Base-by-base conservation (phyloP, 2,888 invertebrate species). In the Volucella inflata region DNA sequence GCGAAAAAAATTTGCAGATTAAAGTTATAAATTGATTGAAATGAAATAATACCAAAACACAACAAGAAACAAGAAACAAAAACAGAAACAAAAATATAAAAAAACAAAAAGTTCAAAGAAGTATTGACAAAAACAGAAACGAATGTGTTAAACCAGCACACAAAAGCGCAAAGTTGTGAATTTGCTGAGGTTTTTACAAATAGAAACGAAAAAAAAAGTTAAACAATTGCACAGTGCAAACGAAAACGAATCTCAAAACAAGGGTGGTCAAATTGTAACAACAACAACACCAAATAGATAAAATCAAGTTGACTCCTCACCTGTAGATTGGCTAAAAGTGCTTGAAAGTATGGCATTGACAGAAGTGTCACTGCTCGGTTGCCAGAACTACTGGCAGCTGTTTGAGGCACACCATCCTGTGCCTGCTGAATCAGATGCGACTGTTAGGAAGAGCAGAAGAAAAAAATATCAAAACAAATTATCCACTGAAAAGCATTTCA, bases 311-410 rank as follows among this genome's bases (percentile, higher is more conserved):
- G 48, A 62, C 57, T 77, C 42, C 95, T 95, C 94, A 95, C 95
- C 95, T 95, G 95, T 90, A 95, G 92, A 90, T 94, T 95, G 89
- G 94, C 94, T 90, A 96, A 94, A 89, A 96, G 93, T 90, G 94
- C 94, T 91, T 94, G 94, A 91, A 96, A 94, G 91, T 95, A 95
- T 88, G 95, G 95, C 93, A 95, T 91, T 87, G 92, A 89, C 81
- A 92, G 88, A 64, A 92, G 88, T 65, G 90, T 90, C 91, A 92
- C 89, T 82, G 90, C 89, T 81, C 90, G 90, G 90, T 93, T 89
- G 83, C 92, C 91, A 88, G 91, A 92, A 88, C 91, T 92, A 88
- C 91, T 91, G 62, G 91, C 91, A 71, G 91, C 90, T 75, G 91
- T 89, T 75, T 91, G 91, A 64, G 91, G 91, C 84, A 91, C 88